Conservation (phyloP, 2,888 invertebrate species). For the Philereme transversata region DNA sequence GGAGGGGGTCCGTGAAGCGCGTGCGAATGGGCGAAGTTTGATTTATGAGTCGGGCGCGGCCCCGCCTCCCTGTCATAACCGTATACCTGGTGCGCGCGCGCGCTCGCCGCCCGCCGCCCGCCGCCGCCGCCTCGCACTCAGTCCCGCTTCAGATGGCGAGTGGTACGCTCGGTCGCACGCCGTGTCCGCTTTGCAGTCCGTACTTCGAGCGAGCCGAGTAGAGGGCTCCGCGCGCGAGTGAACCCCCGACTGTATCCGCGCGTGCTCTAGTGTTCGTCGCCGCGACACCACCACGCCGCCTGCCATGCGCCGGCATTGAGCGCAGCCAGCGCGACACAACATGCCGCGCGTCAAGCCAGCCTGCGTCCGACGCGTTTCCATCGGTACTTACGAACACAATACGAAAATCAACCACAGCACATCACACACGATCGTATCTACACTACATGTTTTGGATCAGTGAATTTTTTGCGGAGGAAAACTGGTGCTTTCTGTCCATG, state of each 20-base stretch:
- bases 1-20: slow-evolving; percentile 86
- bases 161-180: slow-evolving; percentile 71
- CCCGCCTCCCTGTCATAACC: slow-evolving; percentile 89
- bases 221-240: slow-evolving; percentile 63
- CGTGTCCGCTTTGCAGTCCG: slow-evolving; percentile 59
- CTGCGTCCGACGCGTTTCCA: slow-evolving; percentile 83
- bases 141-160: slow-evolving; percentile 84
- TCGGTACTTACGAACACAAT: slow-evolving; percentile 73
- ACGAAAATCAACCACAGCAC: slow-evolving; percentile 58
- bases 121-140: slow-evolving; percentile 75
- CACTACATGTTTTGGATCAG: slow-evolving; percentile 48
- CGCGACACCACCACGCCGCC: too few species aligned
- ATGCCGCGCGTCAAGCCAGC: slow-evolving; percentile 83
- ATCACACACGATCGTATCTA: slow-evolving; percentile 48
- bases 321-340: slow-evolving; percentile 64
- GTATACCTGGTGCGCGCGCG: slow-evolving; percentile 86
- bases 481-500: slow-evolving; percentile 34
- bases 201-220: slow-evolving; percentile 62
- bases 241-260: slow-evolving; percentile 42
- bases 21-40: slow-evolving; percentile 87
- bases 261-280: slow-evolving; percentile 42
- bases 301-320: slow-evolving; percentile 78
- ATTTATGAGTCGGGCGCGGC: slow-evolving; percentile 87
- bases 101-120: slow-evolving; percentile 70
- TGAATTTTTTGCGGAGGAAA: slow-evolving; percentile 52